These are phyloP conservation scores for Corella eumyota DNA, from an alignment of 23 tunicate genomes.

Conservation along the genomic window DNA sequence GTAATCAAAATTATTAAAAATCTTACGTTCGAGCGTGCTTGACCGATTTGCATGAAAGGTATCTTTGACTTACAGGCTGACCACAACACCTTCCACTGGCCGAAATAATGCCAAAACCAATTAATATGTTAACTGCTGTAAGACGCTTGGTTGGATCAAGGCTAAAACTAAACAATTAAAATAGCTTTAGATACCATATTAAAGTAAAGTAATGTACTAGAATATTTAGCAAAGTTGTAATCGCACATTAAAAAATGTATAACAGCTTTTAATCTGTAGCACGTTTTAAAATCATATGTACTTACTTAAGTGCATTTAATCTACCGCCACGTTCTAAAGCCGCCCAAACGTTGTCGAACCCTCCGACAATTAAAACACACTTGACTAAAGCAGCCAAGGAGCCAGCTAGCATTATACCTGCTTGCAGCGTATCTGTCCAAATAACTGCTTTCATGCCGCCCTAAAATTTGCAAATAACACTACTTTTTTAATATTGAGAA, in stretches of 20 bases:
- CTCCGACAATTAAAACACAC: constrained; percentile 16
- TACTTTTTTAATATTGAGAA: too few relatives aligned
- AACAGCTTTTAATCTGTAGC: too few relatives aligned
- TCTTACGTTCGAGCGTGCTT: constrained; percentile 12
- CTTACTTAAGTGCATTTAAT: constrained; percentile 30
- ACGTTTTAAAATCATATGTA: too few relatives aligned
- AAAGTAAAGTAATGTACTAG: too few relatives aligned
- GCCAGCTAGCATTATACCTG: constrained; percentile 37
- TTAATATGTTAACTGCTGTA: constrained; percentile 1
- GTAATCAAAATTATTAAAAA: too few relatives aligned
- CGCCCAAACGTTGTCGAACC: constrained; percentile 24
- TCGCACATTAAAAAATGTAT: too few relatives aligned
- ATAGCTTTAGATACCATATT: too few relatives aligned
- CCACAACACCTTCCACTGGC: constrained; percentile 3
- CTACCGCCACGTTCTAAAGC: constrained; percentile 37
- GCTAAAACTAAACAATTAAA: too few relatives aligned
- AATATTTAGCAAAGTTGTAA: too few relatives aligned
- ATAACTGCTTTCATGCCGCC: constrained; percentile 67
- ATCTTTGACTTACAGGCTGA: constrained; percentile 11
- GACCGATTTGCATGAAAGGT: constrained; percentile 10
- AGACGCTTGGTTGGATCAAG: constrained; percentile 4
- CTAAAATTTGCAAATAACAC: too few relatives aligned
- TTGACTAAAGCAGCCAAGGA: constrained; percentile 19
- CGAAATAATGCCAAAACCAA: constrained; percentile 6
- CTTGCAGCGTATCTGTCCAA: constrained; percentile 55